phyloP scores from a whole-genome alignment of 2,113 vertebrate genomes.

The Semicossyphus pulcher region DNA sequence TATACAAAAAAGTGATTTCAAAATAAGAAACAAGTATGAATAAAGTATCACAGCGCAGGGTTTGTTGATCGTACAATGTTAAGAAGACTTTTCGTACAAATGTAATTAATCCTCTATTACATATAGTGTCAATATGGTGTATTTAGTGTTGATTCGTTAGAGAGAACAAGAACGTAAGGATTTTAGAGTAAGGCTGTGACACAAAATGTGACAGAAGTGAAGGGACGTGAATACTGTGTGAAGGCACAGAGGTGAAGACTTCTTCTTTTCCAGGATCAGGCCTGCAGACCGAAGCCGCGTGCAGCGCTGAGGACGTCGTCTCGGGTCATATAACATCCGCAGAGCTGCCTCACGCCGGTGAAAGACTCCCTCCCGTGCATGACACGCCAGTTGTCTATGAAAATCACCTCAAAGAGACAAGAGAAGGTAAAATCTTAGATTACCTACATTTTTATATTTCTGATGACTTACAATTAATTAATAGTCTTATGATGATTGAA shows the following conservation, averaged over 20 bases:
- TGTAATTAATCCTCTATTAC: not conserved
- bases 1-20: not conserved
- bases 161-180: too few relatives aligned
- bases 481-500: too few relatives aligned
- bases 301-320: slow-evolving; percentile 91
- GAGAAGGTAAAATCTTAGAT: not conserved
- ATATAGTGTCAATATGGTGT: too few relatives aligned
- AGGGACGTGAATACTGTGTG: not conserved
- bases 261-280: slow-evolving; percentile 69
- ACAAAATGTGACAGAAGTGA: not conserved
- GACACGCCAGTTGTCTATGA: slow-evolving; percentile 94
- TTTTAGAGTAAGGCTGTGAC: not conserved
- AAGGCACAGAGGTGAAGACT: not conserved
- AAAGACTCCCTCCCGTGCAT: slow-evolving; percentile 93
- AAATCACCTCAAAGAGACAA: slow-evolving; percentile 84
- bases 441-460: not conserved
- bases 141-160: too few relatives aligned
- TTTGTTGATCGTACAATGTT: too few relatives aligned
- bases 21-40: too few relatives aligned
- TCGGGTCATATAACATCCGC: slow-evolving; percentile 93
- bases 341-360: slow-evolving; percentile 90
- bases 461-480: too few relatives aligned
- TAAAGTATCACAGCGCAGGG: too few relatives aligned
- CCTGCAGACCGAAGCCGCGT: slow-evolving; percentile 87
- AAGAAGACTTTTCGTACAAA: not conserved